Conservation (phyloP, 2,888 invertebrate species). For the Auanema sp. region DNA sequence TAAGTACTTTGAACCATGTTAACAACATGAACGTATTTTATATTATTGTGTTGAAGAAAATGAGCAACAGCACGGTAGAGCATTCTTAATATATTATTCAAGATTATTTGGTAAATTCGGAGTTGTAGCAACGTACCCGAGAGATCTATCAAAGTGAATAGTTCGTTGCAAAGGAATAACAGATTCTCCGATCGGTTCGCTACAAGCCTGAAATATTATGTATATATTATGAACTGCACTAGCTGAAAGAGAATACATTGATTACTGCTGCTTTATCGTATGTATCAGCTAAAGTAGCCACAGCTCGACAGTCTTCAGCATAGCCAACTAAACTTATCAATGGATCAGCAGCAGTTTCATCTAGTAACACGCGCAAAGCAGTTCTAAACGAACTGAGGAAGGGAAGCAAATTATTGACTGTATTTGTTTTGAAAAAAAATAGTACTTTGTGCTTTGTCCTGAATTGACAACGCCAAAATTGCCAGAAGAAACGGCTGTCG, state of each 20-base stretch:
- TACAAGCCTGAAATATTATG: conserved; percentile 22
- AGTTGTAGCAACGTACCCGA: conserved; percentile 31
- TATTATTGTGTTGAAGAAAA: no score
- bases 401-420: conserved; percentile 13
- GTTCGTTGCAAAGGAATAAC: conserved; percentile 24
- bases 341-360: conserved; percentile 16
- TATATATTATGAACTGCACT: conserved; percentile 9
- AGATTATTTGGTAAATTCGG: no score
- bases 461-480: not conserved
- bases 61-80: no score
- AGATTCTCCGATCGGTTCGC: conserved; percentile 29
- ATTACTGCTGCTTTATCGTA: conserved; percentile 23
- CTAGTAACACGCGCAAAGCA: conserved; percentile 21
- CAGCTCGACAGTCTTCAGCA: conserved; percentile 27
- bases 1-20: no score
- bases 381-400: conserved; percentile 20
- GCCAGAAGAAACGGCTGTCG: not conserved
- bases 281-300: conserved; percentile 28
- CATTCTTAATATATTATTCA: no score
- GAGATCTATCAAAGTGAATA: conserved; percentile 25
- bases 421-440: conserved; percentile 11
- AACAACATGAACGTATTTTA: no score
- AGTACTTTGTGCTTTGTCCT: not conserved
- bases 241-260: conserved; percentile 16
- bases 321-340: conserved; percentile 26